Evolutionary conservation across 2,888 invertebrate species (phyloP), one percentile per base, ranked within the genome.

Genomic region (Adelphocoris suturalis): DNA sequence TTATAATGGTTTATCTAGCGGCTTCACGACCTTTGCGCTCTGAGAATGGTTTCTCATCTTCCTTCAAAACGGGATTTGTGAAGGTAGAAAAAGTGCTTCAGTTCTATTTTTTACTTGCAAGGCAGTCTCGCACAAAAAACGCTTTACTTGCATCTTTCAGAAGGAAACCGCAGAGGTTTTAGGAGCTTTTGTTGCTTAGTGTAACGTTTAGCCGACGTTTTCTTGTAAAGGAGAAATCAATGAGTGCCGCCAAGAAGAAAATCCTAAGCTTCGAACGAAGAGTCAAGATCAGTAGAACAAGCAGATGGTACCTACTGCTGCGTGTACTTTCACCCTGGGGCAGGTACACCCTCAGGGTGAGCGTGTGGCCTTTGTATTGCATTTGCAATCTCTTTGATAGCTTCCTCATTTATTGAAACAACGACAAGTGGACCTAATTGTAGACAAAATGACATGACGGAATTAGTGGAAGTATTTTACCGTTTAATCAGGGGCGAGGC

Each of bases 181-280:
- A n/a, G 23, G 5, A 68, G 68, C 23, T 68, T 68, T 68, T 68
- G 68, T 68, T 68, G 11, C 68, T 23, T 19, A 23, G 68, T 23
- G 68, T 68, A 68, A 68, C 68, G 68, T 68, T 23, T 68, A 68
- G 23, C 61, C 61, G 61, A n/a, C 27, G 68, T 68, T 68, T 7
- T 23, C 68, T 78, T 78, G 78, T 78, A 16, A 46, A 78, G 37
- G 19, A 37, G 78, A 46, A 16, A 47, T 78, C 78, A 46, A 46
- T 78, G 78, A 47, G 78, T 14, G 78, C 78, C 19, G 16, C 28
- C 46, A 47, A n/a, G 78, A 13, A 28, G 78, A 78, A 78, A 78
- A 78, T 78, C 46, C 7, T 37, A 7, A 37, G 37, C 78, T 78
- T 78, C 7, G 0, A 16, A 46, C 13, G 13, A 37, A 78, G 78